phyloP scores from a whole-genome alignment of 1,140 invertebrate genomes.

The Acyrthosiphon pisum region DNA sequence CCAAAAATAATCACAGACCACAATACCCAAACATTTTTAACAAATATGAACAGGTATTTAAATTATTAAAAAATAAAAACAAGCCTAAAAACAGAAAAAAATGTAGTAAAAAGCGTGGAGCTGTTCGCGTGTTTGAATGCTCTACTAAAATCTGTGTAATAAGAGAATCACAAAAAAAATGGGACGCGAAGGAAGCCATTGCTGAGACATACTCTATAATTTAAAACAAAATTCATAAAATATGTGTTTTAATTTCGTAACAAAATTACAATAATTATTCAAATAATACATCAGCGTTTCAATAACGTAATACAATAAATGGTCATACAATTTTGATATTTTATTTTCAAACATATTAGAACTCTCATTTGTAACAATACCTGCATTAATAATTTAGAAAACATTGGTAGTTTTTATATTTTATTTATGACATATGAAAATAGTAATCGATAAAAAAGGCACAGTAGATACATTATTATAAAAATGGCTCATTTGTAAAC shows the following conservation, averaged over 20 bases:
- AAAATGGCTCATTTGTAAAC: neutral
- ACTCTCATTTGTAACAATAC: slow-evolving; percentile 16
- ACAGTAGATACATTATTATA: slow-evolving; percentile 9
- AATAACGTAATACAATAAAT: neutral
- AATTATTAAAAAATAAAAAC: too few species aligned
- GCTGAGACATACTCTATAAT: neutral
- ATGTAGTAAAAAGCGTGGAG: too few species aligned
- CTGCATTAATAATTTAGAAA: neutral
- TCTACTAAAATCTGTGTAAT: too few species aligned
- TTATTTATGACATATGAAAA: slow-evolving; percentile 4
- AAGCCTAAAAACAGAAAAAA: too few species aligned
- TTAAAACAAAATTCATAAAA: slow-evolving; percentile 23
- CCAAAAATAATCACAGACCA: too few species aligned
- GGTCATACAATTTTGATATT: neutral
- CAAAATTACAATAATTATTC: neutral
- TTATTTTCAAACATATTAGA: slow-evolving; percentile 3
- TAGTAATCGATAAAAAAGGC: slow-evolving; percentile 12
- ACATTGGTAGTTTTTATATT: neutral
- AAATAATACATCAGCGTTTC: neutral
- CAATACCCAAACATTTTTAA: neutral
- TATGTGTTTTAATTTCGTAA: slow-evolving; percentile 15
- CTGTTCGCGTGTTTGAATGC: too few species aligned
- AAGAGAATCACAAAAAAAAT: too few species aligned
- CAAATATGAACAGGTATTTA: too few species aligned
- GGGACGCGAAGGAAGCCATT: too few species aligned